phyloP scores from a whole-genome alignment of 2,888 invertebrate genomes.

The Phortica magna region DNA sequence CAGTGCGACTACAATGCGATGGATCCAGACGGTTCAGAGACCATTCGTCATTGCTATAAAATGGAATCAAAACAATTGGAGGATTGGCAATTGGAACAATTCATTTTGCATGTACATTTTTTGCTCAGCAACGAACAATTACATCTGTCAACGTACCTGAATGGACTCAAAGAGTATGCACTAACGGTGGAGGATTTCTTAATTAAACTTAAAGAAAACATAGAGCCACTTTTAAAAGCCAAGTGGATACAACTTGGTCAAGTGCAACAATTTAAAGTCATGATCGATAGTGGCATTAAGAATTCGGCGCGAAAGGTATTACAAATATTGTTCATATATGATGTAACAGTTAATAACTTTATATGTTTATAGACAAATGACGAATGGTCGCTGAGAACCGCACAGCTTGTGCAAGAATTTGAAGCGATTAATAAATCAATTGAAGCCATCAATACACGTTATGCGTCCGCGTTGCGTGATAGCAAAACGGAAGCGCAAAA shows the following conservation, averaged over 20 bases:
- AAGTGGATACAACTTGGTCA: conserved; percentile 42
- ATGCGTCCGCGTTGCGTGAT: conserved; percentile 48
- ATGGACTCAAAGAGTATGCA: conserved; percentile 61
- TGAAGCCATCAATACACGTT: conserved; percentile 32
- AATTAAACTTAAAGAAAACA: conserved; percentile 36
- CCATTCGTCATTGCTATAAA: conserved; percentile 35
- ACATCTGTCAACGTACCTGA: conserved; percentile 49
- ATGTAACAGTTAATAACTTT: no score
- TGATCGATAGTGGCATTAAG: conserved; percentile 42
- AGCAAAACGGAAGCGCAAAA: conserved; percentile 44
- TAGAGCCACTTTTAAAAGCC: background rate
- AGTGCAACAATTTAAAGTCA: conserved; percentile 46
- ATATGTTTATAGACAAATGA: background rate
- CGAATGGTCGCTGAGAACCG: background rate
- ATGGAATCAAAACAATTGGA: background rate
- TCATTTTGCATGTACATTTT: conserved; percentile 56
- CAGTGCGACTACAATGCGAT: conserved; percentile 44
- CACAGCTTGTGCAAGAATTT: background rate
- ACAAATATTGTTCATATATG: no score
- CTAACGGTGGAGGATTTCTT: conserved; percentile 62
- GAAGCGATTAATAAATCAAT: background rate
- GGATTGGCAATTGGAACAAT: conserved; percentile 52
- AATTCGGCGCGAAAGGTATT: conserved; percentile 38
- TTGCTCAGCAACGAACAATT: conserved; percentile 57
- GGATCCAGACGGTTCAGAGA: conserved; percentile 36